Evolutionary conservation across 2,113 vertebrate genomes (phyloP), one percentile per base, ranked within the genome.

Genomic region (Pteruthius melanotis): DNA sequence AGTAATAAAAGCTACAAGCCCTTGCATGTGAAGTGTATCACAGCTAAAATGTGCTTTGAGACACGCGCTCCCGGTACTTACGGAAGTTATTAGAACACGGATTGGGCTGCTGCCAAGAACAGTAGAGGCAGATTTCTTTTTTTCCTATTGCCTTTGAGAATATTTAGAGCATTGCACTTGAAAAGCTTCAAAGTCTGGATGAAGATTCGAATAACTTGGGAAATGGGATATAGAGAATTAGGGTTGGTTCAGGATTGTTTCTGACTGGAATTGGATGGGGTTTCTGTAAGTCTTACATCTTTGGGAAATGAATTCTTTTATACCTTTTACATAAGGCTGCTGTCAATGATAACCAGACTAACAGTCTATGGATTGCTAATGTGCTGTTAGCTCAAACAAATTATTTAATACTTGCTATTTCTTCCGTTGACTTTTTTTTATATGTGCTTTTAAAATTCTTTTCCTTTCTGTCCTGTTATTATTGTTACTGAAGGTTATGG

Each of bases 81-180:
- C 17, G 44, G 85, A 93, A 83, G 37, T 33, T 75, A 40, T 88
- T 89, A 95, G 56, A 49, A 21, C 14, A 30, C 35, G 60, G 52
- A 21, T 49, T 56, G 18, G 74, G 64, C 52, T 60, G 28, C 44
- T 83, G 68, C 88, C 60, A 63, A 52, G 79, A 74, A 63, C 24
- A 85, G 69, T 50, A 39, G 35, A 77, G 70, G 56, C 85, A 89
- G 68, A 86, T 90, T 94, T 54, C 26, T 33, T 33, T 66, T 75
- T 77, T n/a, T 44, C 47, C 23, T 15, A 7, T 70, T 56, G 75
- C 44, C 27, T 90, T 91, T 77, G 75, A 66, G 50, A 61, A 37
- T 35, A 35, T 16, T 93, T 31, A 7, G 56, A 56, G 24, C 24
- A 14, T 42, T 85, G 63, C 17, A 19, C 47, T 93, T 63, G 6